Conservation (phyloP, 37 sponge, comb jelly and placozoan genomes). For the Aphrocallistes beatrix region DNA sequence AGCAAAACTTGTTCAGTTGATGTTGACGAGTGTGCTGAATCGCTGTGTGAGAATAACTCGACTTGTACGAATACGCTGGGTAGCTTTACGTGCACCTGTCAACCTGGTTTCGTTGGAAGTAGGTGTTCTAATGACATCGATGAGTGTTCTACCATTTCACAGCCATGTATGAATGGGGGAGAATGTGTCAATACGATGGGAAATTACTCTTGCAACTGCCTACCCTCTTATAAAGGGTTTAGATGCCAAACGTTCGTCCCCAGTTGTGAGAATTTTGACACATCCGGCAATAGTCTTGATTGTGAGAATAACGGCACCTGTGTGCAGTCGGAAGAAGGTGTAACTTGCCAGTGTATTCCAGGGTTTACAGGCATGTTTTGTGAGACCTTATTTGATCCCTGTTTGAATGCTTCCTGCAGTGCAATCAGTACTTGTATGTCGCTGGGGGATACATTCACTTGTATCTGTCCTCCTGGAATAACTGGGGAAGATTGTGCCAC, state of each 20-base stretch:
- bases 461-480: conserved; percentile 43
- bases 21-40: conserved; percentile 19
- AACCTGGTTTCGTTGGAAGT: background rate
- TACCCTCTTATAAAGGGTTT: background rate
- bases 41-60: background rate
- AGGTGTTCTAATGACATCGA: conserved; percentile 19
- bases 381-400: conserved; percentile 28
- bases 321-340: background rate
- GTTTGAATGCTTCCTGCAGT: conserved; percentile 26
- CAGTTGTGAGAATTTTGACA: background rate
- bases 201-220: background rate
- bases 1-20: background rate
- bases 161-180: background rate
- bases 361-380: conserved; percentile 27
- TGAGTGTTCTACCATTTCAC: background rate
- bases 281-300: background rate
- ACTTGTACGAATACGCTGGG: background rate
- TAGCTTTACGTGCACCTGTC: conserved; percentile 17
- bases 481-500: conserved; percentile 35
- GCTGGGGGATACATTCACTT: conserved; percentile 9
- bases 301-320: conserved; percentile 36
- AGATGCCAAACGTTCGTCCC: background rate
- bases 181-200: conserved; percentile 17
- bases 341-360: conserved; percentile 22
- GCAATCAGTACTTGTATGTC: conserved; percentile 28